Evolutionary conservation across 1,140 invertebrate genomes (phyloP), one percentile per base, ranked within the genome.

Genomic region (Meloidogyne chitwoodi): DNA sequence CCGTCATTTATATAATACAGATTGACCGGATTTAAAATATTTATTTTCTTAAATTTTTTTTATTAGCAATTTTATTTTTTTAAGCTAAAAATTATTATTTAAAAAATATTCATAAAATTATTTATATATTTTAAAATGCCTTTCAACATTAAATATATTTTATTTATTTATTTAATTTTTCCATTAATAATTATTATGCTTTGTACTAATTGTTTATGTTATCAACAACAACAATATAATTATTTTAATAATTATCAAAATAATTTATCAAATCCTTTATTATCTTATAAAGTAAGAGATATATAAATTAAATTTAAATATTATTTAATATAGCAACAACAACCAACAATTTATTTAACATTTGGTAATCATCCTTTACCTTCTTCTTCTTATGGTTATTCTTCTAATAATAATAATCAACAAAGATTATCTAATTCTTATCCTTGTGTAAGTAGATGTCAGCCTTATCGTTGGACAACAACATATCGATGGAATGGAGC

Each of bases 401-500:
- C n/a, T n/a, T n/a, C n/a, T n/a, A n/a, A n/a, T n/a, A n/a, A n/a
- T n/a, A n/a, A n/a, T n/a, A n/a, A n/a, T n/a, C n/a, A n/a, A n/a
- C 48, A 56, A 56, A 14, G n/a, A n/a, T 1, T 56, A 56, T 56
- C 48, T 56, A 56, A 56, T 56, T 56, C 48, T n/a, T 67, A 67
- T 67, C 65, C 65, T 34, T 67, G 65, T 41, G 10, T 67, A 31
- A 67, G 38, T 24, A 31, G 65, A 31, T 67, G 65, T n/a, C 65
- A 67, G 22, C 38, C 65, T n/a, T 67, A 67, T 41, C 65, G 65
- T 67, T 67, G 65, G 65, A 56, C 48, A 56, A 56, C 48, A 56
- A 67, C 65, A 8, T 67, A 67, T 41, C n/a, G 65, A 26, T 67
- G 65, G 65, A 67, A 31, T 31, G 38, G 29, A 41, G 22, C 63